Evolutionary conservation across 2,888 invertebrate genomes (phyloP).

Genomic region (Drosophila flavopinicola): DNA sequence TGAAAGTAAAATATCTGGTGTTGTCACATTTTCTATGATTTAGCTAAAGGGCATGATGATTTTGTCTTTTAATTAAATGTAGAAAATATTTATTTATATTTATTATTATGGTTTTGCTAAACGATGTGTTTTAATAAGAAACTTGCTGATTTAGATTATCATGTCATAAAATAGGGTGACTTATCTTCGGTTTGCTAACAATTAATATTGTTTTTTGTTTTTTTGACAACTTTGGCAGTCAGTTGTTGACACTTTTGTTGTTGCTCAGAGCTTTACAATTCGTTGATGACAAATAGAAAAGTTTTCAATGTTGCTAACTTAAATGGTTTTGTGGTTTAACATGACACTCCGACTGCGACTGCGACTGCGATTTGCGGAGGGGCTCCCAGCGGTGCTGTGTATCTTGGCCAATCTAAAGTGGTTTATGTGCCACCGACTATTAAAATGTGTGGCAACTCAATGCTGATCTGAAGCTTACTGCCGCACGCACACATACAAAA

Average conservation of each 20-base stretch:
- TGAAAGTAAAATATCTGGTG: constrained; percentile 17
- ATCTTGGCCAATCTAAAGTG: constrained; percentile 58
- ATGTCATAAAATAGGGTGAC: background rate
- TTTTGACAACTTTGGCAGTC: constrained; percentile 44
- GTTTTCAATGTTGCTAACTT: constrained; percentile 75
- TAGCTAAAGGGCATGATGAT: background rate
- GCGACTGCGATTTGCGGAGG: no score
- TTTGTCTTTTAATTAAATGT: background rate
- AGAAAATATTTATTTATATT: background rate
- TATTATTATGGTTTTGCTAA: background rate
- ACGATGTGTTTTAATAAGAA: background rate
- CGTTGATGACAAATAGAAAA: constrained; percentile 70
- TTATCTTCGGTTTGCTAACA: constrained; percentile 2
- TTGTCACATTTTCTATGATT: no score
- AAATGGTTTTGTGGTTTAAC: constrained; percentile 80
- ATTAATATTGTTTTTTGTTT: background rate
- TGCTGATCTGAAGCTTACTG: constrained; percentile 44
- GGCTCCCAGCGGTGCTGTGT: constrained; percentile 21
- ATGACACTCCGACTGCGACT: constrained; percentile 44
- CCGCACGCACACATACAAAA: constrained; percentile 24
- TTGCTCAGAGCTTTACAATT: constrained; percentile 29
- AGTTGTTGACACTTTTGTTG: constrained; percentile 47
- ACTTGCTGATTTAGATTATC: no score
- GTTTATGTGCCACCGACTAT: constrained; percentile 65
- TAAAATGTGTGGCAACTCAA: constrained; percentile 60